These are phyloP conservation scores for Palloptera scutellata DNA, from an alignment of 2,888 invertebrate species.

Conservation along the genomic window DNA sequence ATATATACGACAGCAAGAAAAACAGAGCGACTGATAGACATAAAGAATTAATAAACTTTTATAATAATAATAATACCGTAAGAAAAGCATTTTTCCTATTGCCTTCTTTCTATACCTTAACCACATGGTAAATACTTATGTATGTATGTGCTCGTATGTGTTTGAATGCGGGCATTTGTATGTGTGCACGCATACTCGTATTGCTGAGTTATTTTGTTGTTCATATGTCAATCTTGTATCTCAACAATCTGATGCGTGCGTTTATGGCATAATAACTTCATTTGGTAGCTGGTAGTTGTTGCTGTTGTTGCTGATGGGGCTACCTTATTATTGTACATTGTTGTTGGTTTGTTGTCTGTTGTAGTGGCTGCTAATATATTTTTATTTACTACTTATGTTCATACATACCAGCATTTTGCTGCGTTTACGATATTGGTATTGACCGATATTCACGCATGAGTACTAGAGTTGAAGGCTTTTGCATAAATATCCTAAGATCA, in stretches of 20 bases:
- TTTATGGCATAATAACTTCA: conserved; percentile 62
- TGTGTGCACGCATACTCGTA: neutral
- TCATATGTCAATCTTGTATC: conserved; percentile 41
- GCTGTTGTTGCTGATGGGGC: neutral
- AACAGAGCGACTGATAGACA: conserved; percentile 26
- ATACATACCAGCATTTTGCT: neutral
- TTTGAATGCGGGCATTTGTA: neutral
- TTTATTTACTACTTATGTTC: neutral
- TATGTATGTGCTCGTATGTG: conserved; percentile 11
- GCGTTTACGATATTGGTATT: neutral
- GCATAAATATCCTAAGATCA: too few relatives aligned
- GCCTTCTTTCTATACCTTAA: conserved; percentile 3
- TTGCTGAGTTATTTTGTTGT: conserved; percentile 9
- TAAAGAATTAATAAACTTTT: conserved; percentile 14
- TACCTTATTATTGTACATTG: conserved; percentile 8
- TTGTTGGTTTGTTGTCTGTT: conserved; percentile 25
- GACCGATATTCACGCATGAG: too few relatives aligned
- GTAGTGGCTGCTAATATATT: conserved; percentile 33
- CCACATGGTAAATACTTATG: neutral
- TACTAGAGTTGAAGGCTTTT: too few relatives aligned
- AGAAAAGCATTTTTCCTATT: conserved; percentile 15
- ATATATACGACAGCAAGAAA: conserved; percentile 1
- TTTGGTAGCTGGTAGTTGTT: conserved; percentile 48
- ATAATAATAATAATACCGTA: neutral
- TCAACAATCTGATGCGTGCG: conserved; percentile 55